These are phyloP conservation scores for Linurgus olivaceus DNA, from an alignment of 2,797 vertebrate genomes.

Conservation along the genomic window DNA sequence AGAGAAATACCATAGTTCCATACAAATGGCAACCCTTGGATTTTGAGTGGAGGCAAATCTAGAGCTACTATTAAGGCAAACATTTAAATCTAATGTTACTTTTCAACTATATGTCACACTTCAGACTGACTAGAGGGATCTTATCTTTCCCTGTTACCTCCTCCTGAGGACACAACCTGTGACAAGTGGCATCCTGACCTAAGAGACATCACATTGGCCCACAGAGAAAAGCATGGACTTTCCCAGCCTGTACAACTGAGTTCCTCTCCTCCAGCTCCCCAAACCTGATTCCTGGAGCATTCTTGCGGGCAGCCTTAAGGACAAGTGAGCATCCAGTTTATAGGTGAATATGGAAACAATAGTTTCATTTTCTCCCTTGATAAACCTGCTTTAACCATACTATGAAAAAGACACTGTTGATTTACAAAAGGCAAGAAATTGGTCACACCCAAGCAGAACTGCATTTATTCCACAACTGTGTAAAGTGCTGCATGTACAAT, in stretches of 20 bases:
- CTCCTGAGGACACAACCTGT: not conserved
- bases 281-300: not conserved
- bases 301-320: not conserved
- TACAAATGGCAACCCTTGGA: not conserved
- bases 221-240: not conserved
- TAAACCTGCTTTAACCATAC: not conserved
- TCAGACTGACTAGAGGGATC: not conserved
- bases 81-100: not conserved
- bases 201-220: not conserved
- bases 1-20: not conserved
- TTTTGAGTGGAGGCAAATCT: not conserved
- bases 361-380: not conserved
- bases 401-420: not conserved
- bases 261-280: not conserved
- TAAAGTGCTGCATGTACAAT: not conserved
- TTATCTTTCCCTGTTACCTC: not conserved
- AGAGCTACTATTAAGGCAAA: not conserved
- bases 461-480: not conserved
- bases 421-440: not conserved
- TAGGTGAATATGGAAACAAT: accelerated
- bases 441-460: not conserved
- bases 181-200: not conserved
- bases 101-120: not conserved
- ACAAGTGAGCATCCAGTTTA: not conserved
- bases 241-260: too few species aligned